Evolutionary conservation across 1,140 invertebrate genomes (phyloP).

Genomic region (Drosophila arawakana): DNA sequence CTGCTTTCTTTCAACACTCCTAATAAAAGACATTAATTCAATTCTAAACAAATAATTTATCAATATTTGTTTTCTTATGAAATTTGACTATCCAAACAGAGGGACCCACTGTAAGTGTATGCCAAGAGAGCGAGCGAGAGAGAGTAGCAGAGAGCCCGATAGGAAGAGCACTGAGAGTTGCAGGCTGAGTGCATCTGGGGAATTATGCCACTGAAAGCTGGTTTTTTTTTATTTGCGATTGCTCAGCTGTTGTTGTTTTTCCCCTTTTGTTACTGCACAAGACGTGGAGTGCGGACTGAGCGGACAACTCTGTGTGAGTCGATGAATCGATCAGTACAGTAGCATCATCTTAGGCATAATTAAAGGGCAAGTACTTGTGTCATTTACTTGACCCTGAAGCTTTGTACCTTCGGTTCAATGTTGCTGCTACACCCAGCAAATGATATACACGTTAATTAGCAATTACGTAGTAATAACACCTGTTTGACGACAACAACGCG

Average conservation of each 20-base stretch:
- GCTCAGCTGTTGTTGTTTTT: constrained; percentile 37
- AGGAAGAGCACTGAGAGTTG: constrained; percentile 17
- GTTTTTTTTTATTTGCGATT: constrained; percentile 61
- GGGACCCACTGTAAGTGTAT: neutral
- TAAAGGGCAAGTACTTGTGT: constrained; percentile 35
- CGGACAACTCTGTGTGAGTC: constrained; percentile 7
- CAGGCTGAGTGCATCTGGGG: constrained; percentile 61
- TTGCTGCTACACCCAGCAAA: constrained; percentile 3
- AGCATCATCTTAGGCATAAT: constrained; percentile 39
- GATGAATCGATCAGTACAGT: neutral
- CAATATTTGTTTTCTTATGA: neutral
- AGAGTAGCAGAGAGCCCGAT: neutral
- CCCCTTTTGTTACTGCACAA: constrained; percentile 3
- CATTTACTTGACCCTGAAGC: constrained; percentile 60
- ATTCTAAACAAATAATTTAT: neutral
- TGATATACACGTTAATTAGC: constrained; percentile 36
- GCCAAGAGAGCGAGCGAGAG: neutral
- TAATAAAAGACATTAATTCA: neutral
- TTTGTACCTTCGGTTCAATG: constrained; percentile 59
- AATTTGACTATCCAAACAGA: neutral
- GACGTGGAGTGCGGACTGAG: constrained; percentile 4
- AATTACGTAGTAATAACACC: constrained; percentile 60
- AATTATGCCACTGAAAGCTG: constrained; percentile 70
- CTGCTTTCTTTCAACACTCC: too few species aligned
- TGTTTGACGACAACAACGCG: constrained; percentile 31